Base-by-base conservation (phyloP, 2,797 vertebrate genomes). In the Aselliscus stoliczkanus region DNA sequence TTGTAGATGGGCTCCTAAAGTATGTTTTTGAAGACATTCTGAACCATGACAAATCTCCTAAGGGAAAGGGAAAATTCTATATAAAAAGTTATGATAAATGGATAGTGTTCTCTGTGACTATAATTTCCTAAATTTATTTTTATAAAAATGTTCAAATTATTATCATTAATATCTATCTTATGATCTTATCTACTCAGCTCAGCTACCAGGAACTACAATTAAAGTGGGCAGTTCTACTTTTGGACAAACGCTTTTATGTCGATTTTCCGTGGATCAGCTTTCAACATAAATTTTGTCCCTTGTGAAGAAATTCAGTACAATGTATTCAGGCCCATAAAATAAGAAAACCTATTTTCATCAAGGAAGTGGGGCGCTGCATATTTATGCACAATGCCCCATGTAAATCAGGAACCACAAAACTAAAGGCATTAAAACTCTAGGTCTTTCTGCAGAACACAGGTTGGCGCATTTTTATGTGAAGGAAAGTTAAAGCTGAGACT, bases 261-360 rank as follows among this genome's bases (percentile, higher is more conserved):
- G 47, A 29, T 98, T 97, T 96, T 80, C 27, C 91, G 95, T 97
- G 91, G 18, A 42, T 97, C 95, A 94, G 44, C 21, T 90, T 97
- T 91, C 94, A 96, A 65, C 25, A 83, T 97, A 86, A 92, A 97
- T 95, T 92, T 96, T 94, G 83, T 56, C 27, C 90, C 70, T 20
- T 54, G 44, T 23, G 85, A 92, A 94, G 44, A 93, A 80, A 94
- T 94, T 86, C 58, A 76, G 58, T 17, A 39, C 65, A 64, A 95
- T 92, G 42, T 72, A 88, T 15, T 3, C 37, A 92, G 62, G 50
- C 15, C 44, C 93, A 34, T 76, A 93, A 96, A 88, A 21, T 65
- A 70, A 34, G 54, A 90, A 97, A 96, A 56, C 14, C 12, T 60
- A n/a, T 91, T 62, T 1, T 52, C 94, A 96, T 92, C 89, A n/a